A percentile compares a stretch with the other conserved stretches of the same genome.
Evolutionary conservation across 2,797 vertebrate species (phyloP).

Genomic region (Cuniculus paca): DNA sequence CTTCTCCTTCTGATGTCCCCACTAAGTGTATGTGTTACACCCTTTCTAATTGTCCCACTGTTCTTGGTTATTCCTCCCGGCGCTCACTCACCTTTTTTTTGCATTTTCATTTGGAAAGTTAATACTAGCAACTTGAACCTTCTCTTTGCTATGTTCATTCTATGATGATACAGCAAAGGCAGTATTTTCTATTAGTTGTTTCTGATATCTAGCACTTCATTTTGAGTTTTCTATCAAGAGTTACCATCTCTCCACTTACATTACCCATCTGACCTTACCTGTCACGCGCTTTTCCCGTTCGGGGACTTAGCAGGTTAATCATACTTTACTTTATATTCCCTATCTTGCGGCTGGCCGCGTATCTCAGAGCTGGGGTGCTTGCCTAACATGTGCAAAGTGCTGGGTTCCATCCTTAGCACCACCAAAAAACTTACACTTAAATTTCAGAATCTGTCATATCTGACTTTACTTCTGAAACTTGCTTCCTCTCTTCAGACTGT

Average conservation of each 20-base stretch:
- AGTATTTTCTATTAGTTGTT: neutral
- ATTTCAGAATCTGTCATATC: neutral
- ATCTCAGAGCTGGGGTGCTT: neutral
- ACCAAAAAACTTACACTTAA: neutral
- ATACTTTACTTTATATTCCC: neutral
- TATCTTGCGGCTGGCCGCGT: neutral
- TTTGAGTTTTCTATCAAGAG: neutral
- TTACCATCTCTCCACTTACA: neutral
- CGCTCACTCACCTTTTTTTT: neutral
- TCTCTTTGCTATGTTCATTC: neutral
- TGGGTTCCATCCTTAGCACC: neutral
- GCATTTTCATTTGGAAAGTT: constrained; percentile 1
- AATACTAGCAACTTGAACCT: neutral
- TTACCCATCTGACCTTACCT: neutral
- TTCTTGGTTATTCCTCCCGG: neutral
- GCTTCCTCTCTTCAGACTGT: neutral
- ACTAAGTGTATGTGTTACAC: neutral
- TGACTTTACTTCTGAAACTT: neutral
- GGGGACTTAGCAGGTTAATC: neutral
- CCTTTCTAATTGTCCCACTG: neutral
- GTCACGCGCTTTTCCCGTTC: neutral
- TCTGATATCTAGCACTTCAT: neutral
- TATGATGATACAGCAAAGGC: neutral
- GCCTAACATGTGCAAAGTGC: neutral
- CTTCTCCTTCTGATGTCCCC: neutral